phyloP scores from a whole-genome alignment of 2,797 vertebrate species.

The Tympanoctomys barrerae region DNA sequence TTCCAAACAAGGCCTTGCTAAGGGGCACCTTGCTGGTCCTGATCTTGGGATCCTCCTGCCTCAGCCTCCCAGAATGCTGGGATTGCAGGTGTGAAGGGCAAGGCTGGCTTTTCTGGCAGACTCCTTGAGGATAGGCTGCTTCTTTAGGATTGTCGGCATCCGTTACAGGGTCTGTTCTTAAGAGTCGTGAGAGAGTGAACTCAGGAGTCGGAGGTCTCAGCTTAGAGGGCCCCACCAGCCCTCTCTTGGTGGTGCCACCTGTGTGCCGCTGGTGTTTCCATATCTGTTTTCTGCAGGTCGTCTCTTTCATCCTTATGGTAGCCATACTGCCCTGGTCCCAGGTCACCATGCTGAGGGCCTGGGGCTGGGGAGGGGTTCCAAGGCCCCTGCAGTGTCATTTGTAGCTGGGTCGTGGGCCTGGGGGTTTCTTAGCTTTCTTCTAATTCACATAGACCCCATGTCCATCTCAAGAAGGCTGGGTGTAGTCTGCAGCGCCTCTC shows the following conservation, averaged over 20 bases:
- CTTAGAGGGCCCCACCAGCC: rapidly evolving
- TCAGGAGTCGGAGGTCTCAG: background rate
- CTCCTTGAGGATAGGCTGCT: background rate
- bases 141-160: background rate
- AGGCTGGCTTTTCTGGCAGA: background rate
- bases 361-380: rapidly evolving
- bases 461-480: background rate
- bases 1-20: background rate
- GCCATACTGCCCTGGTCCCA: rapidly evolving
- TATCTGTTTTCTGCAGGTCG: rapidly evolving
- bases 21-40: background rate
- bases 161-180: rapidly evolving
- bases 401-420: background rate
- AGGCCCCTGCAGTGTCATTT: background rate
- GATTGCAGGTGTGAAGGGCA: background rate
- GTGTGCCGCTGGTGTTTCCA: rapidly evolving
- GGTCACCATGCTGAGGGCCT: background rate
- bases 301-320: rapidly evolving
- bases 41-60: background rate
- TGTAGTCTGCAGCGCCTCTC: rapidly evolving
- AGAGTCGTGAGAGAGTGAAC: rapidly evolving
- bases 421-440: background rate
- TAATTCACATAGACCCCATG: background rate
- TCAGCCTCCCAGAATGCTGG: background rate
- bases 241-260: rapidly evolving